Evolutionary conservation across 2,797 vertebrate genomes (phyloP), one percentile per base, ranked within the genome.

Genomic region (Sebastolobus altivelis): DNA sequence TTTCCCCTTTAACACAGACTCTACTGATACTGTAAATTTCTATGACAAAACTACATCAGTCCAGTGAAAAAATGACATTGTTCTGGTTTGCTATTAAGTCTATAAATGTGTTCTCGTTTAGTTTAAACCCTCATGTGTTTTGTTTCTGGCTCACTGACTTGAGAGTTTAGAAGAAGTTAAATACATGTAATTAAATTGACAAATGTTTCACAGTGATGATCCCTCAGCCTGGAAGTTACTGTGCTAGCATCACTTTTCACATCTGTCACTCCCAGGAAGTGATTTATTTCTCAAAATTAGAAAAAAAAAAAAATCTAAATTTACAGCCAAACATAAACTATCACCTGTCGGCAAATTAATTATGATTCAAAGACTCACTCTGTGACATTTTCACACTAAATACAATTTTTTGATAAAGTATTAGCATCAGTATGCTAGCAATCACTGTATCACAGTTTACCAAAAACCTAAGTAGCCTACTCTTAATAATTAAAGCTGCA

Each of bases 1-100:
- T 54, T 72, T 66, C 55, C 54, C 66, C 75, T 77, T 65, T 59
- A 66, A 83, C 79, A 67, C 38, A 66, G 65, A 56, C 20, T 1
- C 2, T 8, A 10, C 56, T 73, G 16, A 73, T 35, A 49, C 18
- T 43, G 22, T 13, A 2, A 7, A 20, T 60, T 2, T 70, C 37
- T n/a, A 9, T 52, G 46, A 49, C 46, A 49, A 49, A 49, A 20
- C 46, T 49, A 20, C 46, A 49, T 58, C 2, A 76, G 2, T 3
- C 1, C 37, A 68, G 35, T 31, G 31, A 37, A 49, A 3, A 52
- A 6, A 35, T 8, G 1, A 4, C 14, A 27, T 25, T n/a, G 1
- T 29, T 38, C 33, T 43, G 29, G 20, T 35, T 35, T 14, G 4
- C 59, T 14, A 54, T 61, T 60, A 9, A 22, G 29, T n/a, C 10